A percentile compares a stretch with the other conserved stretches of the same genome.
phyloP scores from a whole-genome alignment of 2,888 invertebrate species.

The Baccha elongata region DNA sequence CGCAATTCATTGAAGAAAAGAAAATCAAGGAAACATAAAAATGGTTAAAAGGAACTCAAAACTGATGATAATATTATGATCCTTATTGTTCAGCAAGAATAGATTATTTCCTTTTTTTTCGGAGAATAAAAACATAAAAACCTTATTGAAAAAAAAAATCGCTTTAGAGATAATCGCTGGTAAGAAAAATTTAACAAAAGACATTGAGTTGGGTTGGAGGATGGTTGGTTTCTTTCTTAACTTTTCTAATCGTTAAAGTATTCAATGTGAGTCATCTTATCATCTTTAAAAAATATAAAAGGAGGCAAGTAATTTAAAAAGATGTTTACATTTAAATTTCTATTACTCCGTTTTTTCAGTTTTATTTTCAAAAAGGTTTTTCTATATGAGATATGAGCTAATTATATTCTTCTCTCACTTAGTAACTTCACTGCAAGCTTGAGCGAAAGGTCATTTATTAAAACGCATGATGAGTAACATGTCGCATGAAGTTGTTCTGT shows the following conservation, averaged over 20 bases:
- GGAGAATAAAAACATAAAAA: constrained; percentile 44
- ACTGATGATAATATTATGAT: constrained; percentile 61
- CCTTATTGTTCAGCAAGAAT: constrained; percentile 57
- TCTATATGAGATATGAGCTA: no score
- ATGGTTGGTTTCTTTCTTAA: constrained; percentile 30
- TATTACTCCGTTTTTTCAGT: no score
- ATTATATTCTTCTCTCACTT: no score
- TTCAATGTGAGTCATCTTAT: constrained; percentile 61
- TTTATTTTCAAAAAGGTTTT: no score
- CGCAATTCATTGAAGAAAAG: constrained; percentile 8
- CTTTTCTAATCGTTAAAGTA: constrained; percentile 56
- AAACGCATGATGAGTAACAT: no score
- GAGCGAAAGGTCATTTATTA: no score
- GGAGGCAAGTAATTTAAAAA: no score
- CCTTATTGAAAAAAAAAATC: constrained; percentile 66
- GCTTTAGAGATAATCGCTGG: constrained; percentile 65
- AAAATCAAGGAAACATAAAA: constrained; percentile 10
- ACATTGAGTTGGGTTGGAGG: constrained; percentile 15
- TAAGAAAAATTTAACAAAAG: constrained; percentile 69
- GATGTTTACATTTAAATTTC: no score
- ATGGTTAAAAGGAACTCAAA: constrained; percentile 42
- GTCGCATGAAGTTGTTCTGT: no score
- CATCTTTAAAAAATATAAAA: no score
- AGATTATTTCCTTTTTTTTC: constrained; percentile 57
- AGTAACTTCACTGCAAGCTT: no score